Evolutionary conservation across 2,797 vertebrate species (phyloP), one percentile per base, ranked within the genome.

Genomic region (Bovichtus diacanthus): DNA sequence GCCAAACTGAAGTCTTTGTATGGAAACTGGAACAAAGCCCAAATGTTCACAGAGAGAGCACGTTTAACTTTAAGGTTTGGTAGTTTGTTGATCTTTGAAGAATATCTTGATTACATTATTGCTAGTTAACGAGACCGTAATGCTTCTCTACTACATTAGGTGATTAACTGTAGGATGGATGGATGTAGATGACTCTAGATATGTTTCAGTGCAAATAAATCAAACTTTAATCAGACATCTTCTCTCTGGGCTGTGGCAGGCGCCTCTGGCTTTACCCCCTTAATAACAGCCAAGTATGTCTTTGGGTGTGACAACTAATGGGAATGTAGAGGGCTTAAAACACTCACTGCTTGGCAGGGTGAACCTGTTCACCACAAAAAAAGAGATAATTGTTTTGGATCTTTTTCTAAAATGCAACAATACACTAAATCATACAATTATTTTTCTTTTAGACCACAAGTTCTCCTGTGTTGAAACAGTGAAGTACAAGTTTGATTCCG

Each of bases 401-500:
- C 3, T n/a, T n/a, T n/a, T n/a, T 62, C 29, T 0, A 9, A 27
- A 9, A 61, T 56, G 8, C 12, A 66, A 23, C 41, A 61, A 11
- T 39, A 51, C 9, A 31, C 56, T 46, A 16, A 31, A 7, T 67
- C 13, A 59, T 16, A 19, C n/a, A 11, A 3, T 65, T 51, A 29
- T 64, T 54, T 38, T n/a, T 46, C 18, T 21, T 27, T 53, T 77
- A 97, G 98, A 95, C 96, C 95, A 96, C 59, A 39, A 85, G 63
- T 97, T 99, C 90, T 93, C 90, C 73, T 95, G 94, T 76, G 94
- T 95, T 54, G 97, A 99, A 93, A 94, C 94, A 0, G 96, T 99
- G 88, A 99, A 97, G 86, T 95, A 94, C 95, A 99, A 99, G 92
- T 98, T 99, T 54, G 97, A 99, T 84, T 98, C 98, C 0, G 97